phyloP scores from a whole-genome alignment of 2,113 vertebrate genomes.

The Thunnus maccoyii region DNA sequence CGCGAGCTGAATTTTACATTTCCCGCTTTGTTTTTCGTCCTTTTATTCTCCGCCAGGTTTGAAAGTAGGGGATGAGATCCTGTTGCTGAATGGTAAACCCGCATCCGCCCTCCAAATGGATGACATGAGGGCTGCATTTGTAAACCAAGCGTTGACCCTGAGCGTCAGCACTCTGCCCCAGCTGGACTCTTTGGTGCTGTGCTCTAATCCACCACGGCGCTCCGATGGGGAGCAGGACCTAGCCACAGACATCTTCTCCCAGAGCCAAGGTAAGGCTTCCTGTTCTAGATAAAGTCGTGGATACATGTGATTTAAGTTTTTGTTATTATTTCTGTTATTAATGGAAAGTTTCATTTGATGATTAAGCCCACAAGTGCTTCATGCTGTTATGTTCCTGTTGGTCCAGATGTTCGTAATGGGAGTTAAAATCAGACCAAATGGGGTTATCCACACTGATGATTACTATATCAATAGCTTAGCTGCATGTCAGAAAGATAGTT shows the following conservation, averaged over 20 bases:
- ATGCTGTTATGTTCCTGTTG: background rate
- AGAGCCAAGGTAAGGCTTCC: slow-evolving; percentile 88
- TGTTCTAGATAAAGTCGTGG: too few relatives aligned
- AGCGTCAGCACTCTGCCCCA: slow-evolving; percentile 87
- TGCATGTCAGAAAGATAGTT: background rate
- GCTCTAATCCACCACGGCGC: slow-evolving; percentile 85
- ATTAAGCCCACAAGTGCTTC: background rate
- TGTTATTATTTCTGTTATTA: background rate
- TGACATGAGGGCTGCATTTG: slow-evolving; percentile 89
- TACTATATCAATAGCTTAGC: background rate
- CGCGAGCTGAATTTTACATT: background rate
- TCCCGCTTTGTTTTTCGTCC: background rate
- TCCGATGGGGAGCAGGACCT: slow-evolving; percentile 79
- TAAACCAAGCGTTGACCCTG: slow-evolving; percentile 86
- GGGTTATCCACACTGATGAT: background rate
- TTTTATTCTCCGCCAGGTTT: slow-evolving; percentile 83
- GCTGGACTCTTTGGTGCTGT: slow-evolving; percentile 78
- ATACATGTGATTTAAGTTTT: background rate
- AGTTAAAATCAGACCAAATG: background rate
- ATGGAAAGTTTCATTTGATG: background rate
- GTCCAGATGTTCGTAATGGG: background rate
- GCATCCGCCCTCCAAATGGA: slow-evolving; percentile 87
- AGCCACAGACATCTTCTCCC: slow-evolving; percentile 84
- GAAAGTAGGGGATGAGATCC: slow-evolving; percentile 91
- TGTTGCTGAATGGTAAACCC: slow-evolving; percentile 89